A percentile compares a stretch with the other conserved stretches of the same genome.
These are phyloP conservation scores for Prionace glauca DNA, from an alignment of 2,797 vertebrate genomes.

Conservation along the genomic window DNA sequence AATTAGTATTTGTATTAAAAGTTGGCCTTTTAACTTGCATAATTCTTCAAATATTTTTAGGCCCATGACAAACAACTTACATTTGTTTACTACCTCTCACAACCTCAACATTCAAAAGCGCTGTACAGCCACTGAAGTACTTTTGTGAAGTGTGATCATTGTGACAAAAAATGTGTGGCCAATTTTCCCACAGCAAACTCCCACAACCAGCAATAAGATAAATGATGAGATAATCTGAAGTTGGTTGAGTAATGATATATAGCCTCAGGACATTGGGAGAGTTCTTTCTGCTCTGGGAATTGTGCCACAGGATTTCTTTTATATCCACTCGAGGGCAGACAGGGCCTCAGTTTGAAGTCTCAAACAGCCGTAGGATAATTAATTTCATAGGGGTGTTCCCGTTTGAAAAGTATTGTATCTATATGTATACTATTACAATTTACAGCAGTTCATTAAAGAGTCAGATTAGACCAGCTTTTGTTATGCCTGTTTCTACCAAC, in stretches of 20 bases:
- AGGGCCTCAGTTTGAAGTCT: neutral
- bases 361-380: neutral
- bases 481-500: neutral
- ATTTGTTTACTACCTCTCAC: neutral
- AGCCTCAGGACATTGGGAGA: neutral
- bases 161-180: neutral
- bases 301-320: neutral
- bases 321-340: neutral
- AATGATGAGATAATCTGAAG: neutral
- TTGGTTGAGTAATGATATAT: neutral
- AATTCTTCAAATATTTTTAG: neutral
- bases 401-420: neutral
- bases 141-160: no score
- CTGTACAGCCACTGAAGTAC: neutral
- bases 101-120: neutral
- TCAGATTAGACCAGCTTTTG: neutral
- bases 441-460: neutral
- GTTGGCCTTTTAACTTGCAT: neutral
- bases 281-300: neutral
- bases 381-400: neutral
- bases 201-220: neutral
- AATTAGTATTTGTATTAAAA: neutral
- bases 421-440: neutral
- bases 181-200: neutral
- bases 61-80: neutral